phyloP scores from a whole-genome alignment of 2,888 invertebrate species.

The Eremobia ochroleuca region DNA sequence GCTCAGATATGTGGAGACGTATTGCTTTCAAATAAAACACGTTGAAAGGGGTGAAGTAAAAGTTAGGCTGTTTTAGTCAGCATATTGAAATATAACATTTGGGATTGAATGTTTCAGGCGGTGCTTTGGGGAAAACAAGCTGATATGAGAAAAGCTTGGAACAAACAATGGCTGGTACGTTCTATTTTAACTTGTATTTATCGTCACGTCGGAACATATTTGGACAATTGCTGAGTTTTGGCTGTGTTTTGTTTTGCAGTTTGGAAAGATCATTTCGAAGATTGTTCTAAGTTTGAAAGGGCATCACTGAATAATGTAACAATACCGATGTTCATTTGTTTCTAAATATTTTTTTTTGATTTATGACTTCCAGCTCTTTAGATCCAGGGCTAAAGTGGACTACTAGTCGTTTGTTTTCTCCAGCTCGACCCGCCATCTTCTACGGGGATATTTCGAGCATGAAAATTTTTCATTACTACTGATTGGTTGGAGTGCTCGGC shows the following conservation, averaged over 20 bases:
- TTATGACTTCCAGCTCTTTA: no score
- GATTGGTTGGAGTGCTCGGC: not conserved
- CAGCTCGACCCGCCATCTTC: no score
- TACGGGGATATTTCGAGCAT: no score
- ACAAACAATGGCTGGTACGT: conserved; percentile 66
- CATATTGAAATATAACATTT: conserved; percentile 88
- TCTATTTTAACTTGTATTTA: conserved; percentile 58
- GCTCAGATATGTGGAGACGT: conserved; percentile 69
- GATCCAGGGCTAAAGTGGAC: no score
- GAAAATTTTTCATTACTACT: not conserved
- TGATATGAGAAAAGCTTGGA: conserved; percentile 71
- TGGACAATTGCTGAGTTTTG: conserved; percentile 27
- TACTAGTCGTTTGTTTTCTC: no score
- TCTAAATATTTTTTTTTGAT: no score
- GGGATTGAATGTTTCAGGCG: conserved; percentile 82
- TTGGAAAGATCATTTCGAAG: not conserved
- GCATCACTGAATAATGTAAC: not conserved
- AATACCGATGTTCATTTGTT: conserved; percentile 7
- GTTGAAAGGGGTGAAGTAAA: conserved; percentile 76
- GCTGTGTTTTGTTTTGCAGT: conserved; percentile 36
- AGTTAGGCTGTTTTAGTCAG: conserved; percentile 83
- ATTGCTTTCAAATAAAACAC: conserved; percentile 80
- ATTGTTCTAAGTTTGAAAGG: conserved; percentile 8
- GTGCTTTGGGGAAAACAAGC: conserved; percentile 74
- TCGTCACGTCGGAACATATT: conserved; percentile 46